Evolutionary conservation across 2,888 invertebrate genomes (phyloP).

Genomic region (Calliscelio sp.): DNA sequence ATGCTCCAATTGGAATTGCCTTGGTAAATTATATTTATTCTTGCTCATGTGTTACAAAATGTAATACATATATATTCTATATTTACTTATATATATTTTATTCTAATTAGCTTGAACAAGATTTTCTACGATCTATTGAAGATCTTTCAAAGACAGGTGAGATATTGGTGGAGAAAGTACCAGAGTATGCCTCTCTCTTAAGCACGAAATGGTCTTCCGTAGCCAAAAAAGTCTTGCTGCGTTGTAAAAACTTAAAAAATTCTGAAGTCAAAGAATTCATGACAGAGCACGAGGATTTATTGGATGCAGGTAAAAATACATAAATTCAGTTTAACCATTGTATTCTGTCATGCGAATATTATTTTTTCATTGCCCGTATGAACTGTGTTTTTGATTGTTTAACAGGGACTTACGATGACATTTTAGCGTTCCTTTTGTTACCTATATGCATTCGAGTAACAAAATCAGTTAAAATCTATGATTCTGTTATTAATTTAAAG

Average conservation of each 20-base stretch:
- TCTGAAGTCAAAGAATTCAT: slow-evolving; percentile 19
- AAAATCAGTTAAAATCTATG: slow-evolving; percentile 19
- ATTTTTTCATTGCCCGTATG: neutral
- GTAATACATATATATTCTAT: neutral
- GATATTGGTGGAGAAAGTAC: slow-evolving; percentile 1
- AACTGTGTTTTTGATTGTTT: neutral
- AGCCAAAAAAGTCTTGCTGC: slow-evolving; percentile 8
- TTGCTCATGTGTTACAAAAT: neutral
- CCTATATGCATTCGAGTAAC: slow-evolving; percentile 15
- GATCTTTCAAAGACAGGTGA: slow-evolving; percentile 16
- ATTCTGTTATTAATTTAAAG: neutral
- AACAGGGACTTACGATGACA: slow-evolving; percentile 24
- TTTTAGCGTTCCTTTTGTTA: slow-evolving; percentile 28
- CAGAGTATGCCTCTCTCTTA: slow-evolving; percentile 5
- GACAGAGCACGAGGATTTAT: neutral
- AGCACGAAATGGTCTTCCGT: neutral
- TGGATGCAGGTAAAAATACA: neutral
- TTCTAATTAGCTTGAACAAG: slow-evolving; percentile 26
- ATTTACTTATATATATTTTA: neutral
- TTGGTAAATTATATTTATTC: slow-evolving; percentile 21
- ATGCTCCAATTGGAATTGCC: slow-evolving; percentile 7
- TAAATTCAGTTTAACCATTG: neutral
- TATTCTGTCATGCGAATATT: neutral
- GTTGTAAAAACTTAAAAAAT: slow-evolving; percentile 16
- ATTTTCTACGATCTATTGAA: slow-evolving; percentile 11